Evolutionary conservation across 2,113 vertebrate species (phyloP), one percentile per base, ranked within the genome.

Genomic region (Chitala chitala): DNA sequence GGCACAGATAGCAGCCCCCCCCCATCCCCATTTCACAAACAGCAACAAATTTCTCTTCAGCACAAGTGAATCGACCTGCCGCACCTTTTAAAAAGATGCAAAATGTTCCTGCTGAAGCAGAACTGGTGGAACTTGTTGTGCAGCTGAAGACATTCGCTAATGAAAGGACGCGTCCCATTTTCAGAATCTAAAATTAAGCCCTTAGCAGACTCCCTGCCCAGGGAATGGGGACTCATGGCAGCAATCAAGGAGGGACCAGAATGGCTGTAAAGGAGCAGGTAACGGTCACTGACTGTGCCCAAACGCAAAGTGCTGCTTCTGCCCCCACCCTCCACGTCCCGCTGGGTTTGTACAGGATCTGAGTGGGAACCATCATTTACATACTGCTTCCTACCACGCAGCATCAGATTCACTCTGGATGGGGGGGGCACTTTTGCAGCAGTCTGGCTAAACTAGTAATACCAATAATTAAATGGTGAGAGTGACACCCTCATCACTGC

Each of bases 111-210:
- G n/a, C n/a, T 26, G 9, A 24, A 24, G 10, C n/a, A 44, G 13
- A 59, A 56, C 1, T n/a, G 53, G 75, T 15, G 24, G 38, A 5
- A 76, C 82, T 48, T 74, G 51, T 80, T 79, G 70, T 75, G 24
- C 29, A n/a, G 31, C 77, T 75, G 75, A 61, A 56, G 54, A 72
- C 33, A 72, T 50, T 26, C 44, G n/a, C 26, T 24, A 73, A 63
- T 22, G 58, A 79, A 46, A 33, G 40, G 15, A 64, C 72, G 66
- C 78, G 83, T 79, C 79, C 84, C 80, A 80, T 83, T 85, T 88
- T 80, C 54, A 69, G 46, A 22, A 24, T 70, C 82, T 86, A 89
- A 84, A 86, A 85, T 86, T 85, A 88, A 59, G 63, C 42, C 55
- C 58, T 46, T 46, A 13, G 13, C 4, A 31, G 44, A 36, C 7